A percentile compares a stretch with the other conserved stretches of the same genome.
phyloP scores from a whole-genome alignment of 2,888 invertebrate genomes.

The Aleiodes testaceus region DNA sequence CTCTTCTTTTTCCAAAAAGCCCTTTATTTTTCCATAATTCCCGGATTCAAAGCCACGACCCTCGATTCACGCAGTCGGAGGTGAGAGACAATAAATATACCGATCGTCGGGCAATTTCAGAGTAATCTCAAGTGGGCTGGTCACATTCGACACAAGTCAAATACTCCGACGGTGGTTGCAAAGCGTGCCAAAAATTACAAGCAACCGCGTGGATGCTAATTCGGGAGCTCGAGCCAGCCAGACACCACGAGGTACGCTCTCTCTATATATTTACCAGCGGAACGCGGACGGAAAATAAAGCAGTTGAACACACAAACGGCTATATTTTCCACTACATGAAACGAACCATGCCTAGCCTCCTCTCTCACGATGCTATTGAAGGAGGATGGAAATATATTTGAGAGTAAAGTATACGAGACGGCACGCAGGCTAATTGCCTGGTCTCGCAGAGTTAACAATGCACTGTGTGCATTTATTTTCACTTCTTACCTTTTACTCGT shows the following conservation, averaged over 20 bases:
- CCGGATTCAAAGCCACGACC: not conserved
- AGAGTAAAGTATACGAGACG: conserved; percentile 20
- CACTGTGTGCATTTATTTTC: conserved; percentile 44
- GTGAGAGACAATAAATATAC: too few relatives aligned
- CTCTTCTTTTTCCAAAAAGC: not conserved
- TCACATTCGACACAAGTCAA: conserved; percentile 32
- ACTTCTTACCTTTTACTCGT: conserved; percentile 45
- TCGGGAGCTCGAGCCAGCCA: conserved; percentile 62
- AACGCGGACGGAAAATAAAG: conserved; percentile 26
- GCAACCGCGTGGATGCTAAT: conserved; percentile 71
- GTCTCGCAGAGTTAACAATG: conserved; percentile 52
- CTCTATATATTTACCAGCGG: not conserved
- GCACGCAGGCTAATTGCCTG: conserved; percentile 54
- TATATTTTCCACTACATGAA: conserved; percentile 21
- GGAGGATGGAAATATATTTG: conserved; percentile 21
- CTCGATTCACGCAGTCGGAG: not conserved
- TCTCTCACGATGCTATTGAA: conserved; percentile 27
- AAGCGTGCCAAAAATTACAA: conserved; percentile 61
- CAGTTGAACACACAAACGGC: not conserved
- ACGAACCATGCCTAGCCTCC: conserved; percentile 28
- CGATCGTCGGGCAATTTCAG: not conserved
- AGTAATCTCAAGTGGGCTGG: conserved; percentile 1
- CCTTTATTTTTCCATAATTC: not conserved
- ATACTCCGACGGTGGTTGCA: conserved; percentile 38
- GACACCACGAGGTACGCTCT: conserved; percentile 70